phyloP scores from a whole-genome alignment of 2,797 vertebrate species.

The Phataginus tetradactyla region DNA sequence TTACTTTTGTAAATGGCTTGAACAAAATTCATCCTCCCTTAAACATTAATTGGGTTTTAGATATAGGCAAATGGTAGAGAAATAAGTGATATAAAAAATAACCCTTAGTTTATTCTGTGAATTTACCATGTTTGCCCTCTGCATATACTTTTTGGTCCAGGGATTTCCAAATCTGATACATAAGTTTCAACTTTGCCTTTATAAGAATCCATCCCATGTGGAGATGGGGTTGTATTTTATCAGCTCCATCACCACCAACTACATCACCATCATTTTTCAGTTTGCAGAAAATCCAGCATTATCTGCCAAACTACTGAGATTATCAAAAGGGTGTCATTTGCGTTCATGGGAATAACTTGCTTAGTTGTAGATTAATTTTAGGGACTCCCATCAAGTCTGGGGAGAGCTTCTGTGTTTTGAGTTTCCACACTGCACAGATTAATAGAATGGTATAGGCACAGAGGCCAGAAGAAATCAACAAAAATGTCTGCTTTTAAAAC shows the following conservation, averaged over 20 bases:
- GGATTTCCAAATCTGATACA: neutral
- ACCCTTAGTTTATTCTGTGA: neutral
- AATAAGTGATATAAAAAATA: neutral
- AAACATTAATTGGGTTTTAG: neutral
- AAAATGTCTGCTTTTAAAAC: neutral
- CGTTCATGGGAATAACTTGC: neutral
- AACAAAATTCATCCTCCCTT: neutral
- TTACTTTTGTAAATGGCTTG: neutral
- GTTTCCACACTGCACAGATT: neutral
- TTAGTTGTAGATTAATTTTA: neutral
- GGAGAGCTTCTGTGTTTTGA: neutral
- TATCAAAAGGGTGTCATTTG: neutral
- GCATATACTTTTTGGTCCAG: neutral
- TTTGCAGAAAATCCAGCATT: conserved; percentile 2
- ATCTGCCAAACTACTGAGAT: neutral
- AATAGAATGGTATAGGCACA: neutral
- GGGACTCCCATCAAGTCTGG: neutral
- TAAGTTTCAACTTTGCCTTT: neutral
- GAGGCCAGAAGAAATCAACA: neutral
- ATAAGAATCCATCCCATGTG: neutral
- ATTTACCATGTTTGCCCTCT: neutral
- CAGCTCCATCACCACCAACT: neutral
- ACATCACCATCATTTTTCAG: neutral
- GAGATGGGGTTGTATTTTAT: neutral
- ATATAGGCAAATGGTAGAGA: neutral